phyloP scores from a whole-genome alignment of 2,888 invertebrate species.

The Blastobasis adustella region DNA sequence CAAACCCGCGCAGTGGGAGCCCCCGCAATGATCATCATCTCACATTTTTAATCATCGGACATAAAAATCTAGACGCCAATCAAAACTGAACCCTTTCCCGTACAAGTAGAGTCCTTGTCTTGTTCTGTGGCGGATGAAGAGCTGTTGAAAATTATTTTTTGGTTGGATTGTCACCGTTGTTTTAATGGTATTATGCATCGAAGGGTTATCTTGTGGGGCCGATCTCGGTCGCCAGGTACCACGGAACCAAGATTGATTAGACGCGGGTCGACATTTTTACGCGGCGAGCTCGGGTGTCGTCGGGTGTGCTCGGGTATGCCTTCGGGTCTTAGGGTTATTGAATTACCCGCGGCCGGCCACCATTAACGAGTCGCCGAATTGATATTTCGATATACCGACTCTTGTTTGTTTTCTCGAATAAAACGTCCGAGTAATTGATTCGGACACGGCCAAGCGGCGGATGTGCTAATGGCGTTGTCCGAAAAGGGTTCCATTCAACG shows the following conservation, averaged over 20 bases:
- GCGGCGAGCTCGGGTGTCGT: conserved; percentile 61
- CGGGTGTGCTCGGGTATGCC: conserved; percentile 39
- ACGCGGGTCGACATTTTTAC: conserved; percentile 65
- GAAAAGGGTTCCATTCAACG: no score
- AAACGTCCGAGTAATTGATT: conserved; percentile 25
- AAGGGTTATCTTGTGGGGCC: conserved; percentile 68
- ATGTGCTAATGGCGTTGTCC: no score
- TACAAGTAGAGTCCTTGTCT: background rate
- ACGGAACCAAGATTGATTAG: conserved; percentile 65
- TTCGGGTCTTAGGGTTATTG: conserved; percentile 45
- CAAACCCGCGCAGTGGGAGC: conserved; percentile 72
- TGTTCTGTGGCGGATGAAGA: conserved; percentile 21
- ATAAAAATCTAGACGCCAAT: conserved; percentile 36
- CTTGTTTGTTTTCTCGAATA: conserved; percentile 31
- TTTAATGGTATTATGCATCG: conserved; percentile 74
- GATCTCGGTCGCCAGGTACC: conserved; percentile 61
- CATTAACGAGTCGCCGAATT: conserved; percentile 39
- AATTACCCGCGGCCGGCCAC: conserved; percentile 44
- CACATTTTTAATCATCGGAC: conserved; percentile 71
- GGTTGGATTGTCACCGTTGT: conserved; percentile 73
- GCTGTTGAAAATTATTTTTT: conserved; percentile 71
- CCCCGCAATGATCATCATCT: conserved; percentile 71
- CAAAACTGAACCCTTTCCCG: conserved; percentile 40
- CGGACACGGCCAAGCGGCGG: conserved; percentile 9
- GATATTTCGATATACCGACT: conserved; percentile 20